Evolutionary conservation across 2,797 vertebrate species (phyloP).

Genomic region (Alosa sapidissima): DNA sequence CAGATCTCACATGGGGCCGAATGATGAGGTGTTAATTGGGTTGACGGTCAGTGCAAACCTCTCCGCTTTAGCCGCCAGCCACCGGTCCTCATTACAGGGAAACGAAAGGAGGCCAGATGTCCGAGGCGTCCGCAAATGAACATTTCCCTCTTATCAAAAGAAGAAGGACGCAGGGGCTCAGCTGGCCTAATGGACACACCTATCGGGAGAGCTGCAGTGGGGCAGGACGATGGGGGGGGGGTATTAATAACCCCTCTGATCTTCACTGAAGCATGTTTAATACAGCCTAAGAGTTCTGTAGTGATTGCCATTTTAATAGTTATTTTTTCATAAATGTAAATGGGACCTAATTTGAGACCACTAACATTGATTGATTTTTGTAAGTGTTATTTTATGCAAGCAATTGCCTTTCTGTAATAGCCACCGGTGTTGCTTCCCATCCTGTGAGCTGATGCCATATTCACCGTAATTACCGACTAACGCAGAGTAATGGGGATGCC

Average conservation of each 20-base stretch:
- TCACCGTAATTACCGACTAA: constrained; percentile 24
- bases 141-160: constrained; percentile 46
- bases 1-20: background rate
- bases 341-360: background rate
- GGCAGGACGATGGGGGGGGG: constrained; percentile 31
- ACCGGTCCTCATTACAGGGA: background rate
- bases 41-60: background rate
- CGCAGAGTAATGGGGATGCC: constrained; percentile 38
- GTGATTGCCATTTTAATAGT: background rate
- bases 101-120: constrained; percentile 29
- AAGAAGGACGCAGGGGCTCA: constrained; percentile 37
- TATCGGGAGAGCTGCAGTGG: background rate
- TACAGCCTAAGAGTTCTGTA: background rate
- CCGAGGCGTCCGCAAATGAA: constrained; percentile 38
- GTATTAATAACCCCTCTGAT: constrained; percentile 38
- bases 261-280: background rate
- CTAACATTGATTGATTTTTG: constrained; percentile 4
- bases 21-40: background rate
- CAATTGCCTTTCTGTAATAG: background rate
- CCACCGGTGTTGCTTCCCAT: background rate
- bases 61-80: background rate
- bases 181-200: constrained; percentile 36
- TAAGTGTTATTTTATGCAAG: constrained; percentile 10
- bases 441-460: background rate
- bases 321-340: background rate